phyloP scores from a whole-genome alignment of 2,113 vertebrate genomes.

The Syngnathoides biaculeatus region DNA sequence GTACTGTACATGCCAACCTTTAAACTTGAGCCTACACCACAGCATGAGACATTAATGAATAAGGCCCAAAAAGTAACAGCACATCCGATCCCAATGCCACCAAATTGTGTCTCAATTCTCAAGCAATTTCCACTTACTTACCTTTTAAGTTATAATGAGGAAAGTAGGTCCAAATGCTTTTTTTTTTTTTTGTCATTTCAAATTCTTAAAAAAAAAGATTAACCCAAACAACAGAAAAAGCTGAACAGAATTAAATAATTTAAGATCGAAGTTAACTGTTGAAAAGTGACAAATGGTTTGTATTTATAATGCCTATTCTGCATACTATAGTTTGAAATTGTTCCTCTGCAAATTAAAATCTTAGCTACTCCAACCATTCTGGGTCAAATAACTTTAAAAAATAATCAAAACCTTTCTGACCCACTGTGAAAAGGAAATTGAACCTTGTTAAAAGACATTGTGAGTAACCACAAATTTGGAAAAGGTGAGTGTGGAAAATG shows the following conservation, averaged over 20 bases:
- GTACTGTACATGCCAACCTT: slow-evolving; percentile 19
- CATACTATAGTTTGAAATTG: not conserved
- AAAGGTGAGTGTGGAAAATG: no score
- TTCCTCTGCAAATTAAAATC: not conserved
- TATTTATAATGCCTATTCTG: not conserved
- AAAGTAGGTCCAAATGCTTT: not conserved
- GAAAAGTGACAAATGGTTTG: not conserved
- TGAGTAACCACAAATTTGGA: no score
- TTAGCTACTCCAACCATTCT: not conserved
- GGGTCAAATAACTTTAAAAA: not conserved
- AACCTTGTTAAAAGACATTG: no score
- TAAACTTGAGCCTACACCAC: slow-evolving; percentile 6
- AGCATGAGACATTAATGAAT: slow-evolving; percentile 6
- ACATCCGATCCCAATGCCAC: not conserved
- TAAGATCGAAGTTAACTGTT: not conserved
- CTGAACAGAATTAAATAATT: not conserved
- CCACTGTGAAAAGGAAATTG: no score
- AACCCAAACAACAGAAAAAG: not conserved
- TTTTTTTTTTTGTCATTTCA: not conserved
- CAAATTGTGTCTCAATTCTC: not conserved
- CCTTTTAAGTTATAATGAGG: not conserved
- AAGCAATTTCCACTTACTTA: not conserved
- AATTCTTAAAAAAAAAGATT: not conserved
- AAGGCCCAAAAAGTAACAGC: slow-evolving; percentile 18
- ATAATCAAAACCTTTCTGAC: no score